Evolutionary conservation across 1,140 invertebrate genomes (phyloP).

Genomic region (Ericerus pela): DNA sequence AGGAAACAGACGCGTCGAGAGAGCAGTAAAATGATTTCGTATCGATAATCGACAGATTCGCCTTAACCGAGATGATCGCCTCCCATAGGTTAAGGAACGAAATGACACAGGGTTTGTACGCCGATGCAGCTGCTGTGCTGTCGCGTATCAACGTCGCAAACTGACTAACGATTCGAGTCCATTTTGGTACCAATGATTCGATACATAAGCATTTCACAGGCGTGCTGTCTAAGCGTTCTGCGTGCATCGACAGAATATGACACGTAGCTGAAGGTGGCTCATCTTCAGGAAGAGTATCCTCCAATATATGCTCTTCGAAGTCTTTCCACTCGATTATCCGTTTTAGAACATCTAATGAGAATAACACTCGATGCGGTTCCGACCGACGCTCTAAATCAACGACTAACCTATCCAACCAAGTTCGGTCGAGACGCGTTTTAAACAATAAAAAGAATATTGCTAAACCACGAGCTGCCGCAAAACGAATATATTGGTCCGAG

Average conservation of each 20-base stretch:
- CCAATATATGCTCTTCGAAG: constrained; percentile 60
- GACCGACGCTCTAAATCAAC: constrained; percentile 33
- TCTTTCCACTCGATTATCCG: constrained; percentile 77
- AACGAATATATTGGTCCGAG: constrained; percentile 62
- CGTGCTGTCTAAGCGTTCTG: constrained; percentile 57
- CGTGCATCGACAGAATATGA: constrained; percentile 48
- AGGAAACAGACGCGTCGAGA: constrained; percentile 58
- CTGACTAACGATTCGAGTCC: constrained; percentile 53
- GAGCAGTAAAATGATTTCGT: constrained; percentile 77
- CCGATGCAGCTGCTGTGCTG: constrained; percentile 28
- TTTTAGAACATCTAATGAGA: constrained; percentile 67
- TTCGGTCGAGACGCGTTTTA: constrained; percentile 50
- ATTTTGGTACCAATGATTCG: constrained; percentile 64
- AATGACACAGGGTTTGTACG: constrained; percentile 40
- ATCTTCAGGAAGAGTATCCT: constrained; percentile 37
- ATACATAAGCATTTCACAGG: constrained; percentile 70
- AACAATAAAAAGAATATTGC: constrained; percentile 68
- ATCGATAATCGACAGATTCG: constrained; percentile 72
- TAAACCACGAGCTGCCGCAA: constrained; percentile 58
- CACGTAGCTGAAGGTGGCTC: constrained; percentile 33
- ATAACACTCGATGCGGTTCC: constrained; percentile 57
- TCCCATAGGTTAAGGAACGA: constrained; percentile 76
- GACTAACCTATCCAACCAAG: constrained; percentile 54
- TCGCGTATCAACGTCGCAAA: constrained; percentile 36
- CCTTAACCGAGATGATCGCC: constrained; percentile 78